A percentile compares a stretch with the other conserved stretches of the same genome.
Evolutionary conservation across 2,113 vertebrate genomes (phyloP).

Genomic region (Rhinopomastus cyanomelas): DNA sequence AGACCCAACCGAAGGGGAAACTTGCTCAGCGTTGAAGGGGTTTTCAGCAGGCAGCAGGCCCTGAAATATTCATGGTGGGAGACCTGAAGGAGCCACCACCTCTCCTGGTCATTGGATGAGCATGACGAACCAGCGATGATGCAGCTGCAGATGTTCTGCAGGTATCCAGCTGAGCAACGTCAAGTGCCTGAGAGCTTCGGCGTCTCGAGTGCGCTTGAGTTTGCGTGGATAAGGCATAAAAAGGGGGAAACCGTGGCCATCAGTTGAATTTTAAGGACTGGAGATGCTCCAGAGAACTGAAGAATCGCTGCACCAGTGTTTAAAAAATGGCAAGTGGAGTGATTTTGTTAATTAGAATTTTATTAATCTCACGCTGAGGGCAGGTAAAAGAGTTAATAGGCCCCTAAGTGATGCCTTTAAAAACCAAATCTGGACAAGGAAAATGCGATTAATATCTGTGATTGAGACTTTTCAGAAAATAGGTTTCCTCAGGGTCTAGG

Average conservation of each 20-base stretch:
- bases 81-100: background rate
- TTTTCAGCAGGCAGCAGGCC: background rate
- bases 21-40: accelerated
- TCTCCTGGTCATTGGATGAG: background rate
- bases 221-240: background rate
- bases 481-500: background rate
- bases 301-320: accelerated
- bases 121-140: accelerated
- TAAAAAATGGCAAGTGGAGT: background rate
- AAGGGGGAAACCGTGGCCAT: background rate
- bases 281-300: background rate
- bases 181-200: background rate
- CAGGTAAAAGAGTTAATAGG: background rate
- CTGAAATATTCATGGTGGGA: accelerated
- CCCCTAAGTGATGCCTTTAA: background rate
- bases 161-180: background rate
- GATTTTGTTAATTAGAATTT: background rate
- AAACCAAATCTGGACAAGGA: background rate
- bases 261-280: background rate
- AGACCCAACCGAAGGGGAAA: background rate
- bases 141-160: background rate
- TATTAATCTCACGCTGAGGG: background rate
- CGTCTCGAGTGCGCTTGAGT: background rate
- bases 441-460: background rate
- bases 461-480: background rate